These are phyloP conservation scores for Piprites chloris DNA, from an alignment of 2,113 vertebrate genomes.

Conservation along the genomic window DNA sequence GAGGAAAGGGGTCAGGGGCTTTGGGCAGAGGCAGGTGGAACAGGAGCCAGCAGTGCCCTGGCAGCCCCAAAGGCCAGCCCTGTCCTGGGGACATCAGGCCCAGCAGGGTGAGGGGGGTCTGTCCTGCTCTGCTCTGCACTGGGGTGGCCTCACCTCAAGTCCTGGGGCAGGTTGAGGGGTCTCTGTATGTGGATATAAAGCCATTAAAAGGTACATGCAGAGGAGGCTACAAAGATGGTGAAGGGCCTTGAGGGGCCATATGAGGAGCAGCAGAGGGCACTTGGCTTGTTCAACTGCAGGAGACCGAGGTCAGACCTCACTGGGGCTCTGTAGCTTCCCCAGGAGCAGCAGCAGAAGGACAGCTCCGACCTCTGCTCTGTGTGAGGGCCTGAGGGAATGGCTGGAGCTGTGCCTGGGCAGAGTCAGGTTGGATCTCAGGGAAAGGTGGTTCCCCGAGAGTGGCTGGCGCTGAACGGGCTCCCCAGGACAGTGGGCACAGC, in stretches of 20 bases:
- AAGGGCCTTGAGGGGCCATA: background rate
- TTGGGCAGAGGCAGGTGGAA: background rate
- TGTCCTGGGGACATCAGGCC: background rate
- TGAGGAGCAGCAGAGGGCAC: background rate
- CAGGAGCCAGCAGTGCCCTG: background rate
- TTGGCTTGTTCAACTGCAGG: background rate
- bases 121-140: background rate
- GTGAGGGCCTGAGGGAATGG: background rate
- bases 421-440: background rate
- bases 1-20: background rate
- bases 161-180: background rate
- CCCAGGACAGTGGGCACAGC: background rate
- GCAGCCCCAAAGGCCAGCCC: background rate
- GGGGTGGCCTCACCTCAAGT: background rate
- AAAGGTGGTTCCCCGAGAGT: background rate
- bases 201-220: background rate
- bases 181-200: background rate
- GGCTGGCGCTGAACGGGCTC: background rate
- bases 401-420: background rate
- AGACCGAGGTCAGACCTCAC: background rate
- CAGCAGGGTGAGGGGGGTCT: rapidly evolving
- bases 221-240: background rate
- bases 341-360: background rate
- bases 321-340: background rate
- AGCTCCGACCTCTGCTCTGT: background rate